Evolutionary conservation across 2,113 vertebrate genomes (phyloP), one percentile per base, ranked within the genome.

Genomic region (Cariama cristata): DNA sequence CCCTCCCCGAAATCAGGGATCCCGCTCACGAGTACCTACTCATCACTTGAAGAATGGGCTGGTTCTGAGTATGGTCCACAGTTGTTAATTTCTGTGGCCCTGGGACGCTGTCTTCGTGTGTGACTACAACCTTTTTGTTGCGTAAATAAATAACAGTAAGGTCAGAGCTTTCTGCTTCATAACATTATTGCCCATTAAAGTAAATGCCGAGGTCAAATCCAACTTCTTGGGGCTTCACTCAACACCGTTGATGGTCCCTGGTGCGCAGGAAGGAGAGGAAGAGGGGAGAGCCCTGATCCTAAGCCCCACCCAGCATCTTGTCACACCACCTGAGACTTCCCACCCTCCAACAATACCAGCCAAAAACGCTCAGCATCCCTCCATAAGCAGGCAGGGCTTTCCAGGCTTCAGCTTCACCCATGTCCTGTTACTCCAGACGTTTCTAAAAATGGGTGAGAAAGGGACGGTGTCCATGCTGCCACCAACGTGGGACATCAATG

Each of bases 191-290:
- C 33, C 38, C 50, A 32, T 1, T 28, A 15, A 40, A 73, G 26
- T 0, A 21, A 2, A 9, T 0, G 2, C 13, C 0, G 0, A 60
- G 67, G 44, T n/a, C 66, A 63, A 38, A 59, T 56, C 3, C 52
- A 14, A 4, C 9, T 9, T 45, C 24, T 12, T 15, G 55, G 44
- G 62, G 18, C 33, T 82, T 5, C 38, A 8, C 32, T 21, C 33
- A 30, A 30, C 33, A 27, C 2, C n/a, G 14, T 24, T 16, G 11
- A 17, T 6, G 15, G 52, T 49, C 26, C n/a, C 64, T 8, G 18
- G 56, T 7, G 33, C 2, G 3, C 55, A 40, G 47, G 9, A 15
- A 71, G n/a, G 11, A 63, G 38, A 92, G 7, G 49, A 40, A 0
- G 3, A 58, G 13, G 23, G 45, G 22, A 74, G 8, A 79, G 9